Evolutionary conservation across 2,797 vertebrate genomes (phyloP).

Genomic region (Acropternis orthonyx): DNA sequence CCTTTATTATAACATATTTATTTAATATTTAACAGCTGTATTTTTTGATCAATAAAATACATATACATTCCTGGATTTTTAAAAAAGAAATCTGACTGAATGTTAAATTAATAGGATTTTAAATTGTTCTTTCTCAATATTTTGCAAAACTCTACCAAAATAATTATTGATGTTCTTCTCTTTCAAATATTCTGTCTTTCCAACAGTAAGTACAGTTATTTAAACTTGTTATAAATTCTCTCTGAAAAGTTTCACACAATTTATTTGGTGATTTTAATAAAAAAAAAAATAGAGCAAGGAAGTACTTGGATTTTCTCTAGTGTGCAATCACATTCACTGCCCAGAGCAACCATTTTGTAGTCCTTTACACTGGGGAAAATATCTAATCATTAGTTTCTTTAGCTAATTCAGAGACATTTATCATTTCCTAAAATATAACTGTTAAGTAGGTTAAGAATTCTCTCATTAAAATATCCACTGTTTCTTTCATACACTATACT

Average conservation of each 20-base stretch:
- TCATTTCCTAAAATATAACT: neutral
- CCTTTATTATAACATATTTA: neutral
- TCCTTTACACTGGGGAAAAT: conserved; percentile 28
- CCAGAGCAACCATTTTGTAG: conserved; percentile 42
- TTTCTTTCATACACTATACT: neutral
- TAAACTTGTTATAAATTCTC: neutral
- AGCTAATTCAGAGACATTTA: conserved; percentile 21
- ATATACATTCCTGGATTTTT: neutral
- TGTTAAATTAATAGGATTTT: neutral
- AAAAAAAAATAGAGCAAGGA: neutral
- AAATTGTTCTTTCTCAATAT: neutral
- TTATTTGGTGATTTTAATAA: neutral
- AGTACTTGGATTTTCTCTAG: neutral
- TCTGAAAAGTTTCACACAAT: neutral
- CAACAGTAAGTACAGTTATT: neutral
- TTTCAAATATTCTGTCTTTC: neutral
- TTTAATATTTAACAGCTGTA: neutral
- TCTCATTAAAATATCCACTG: neutral
- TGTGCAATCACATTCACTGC: conserved; percentile 9
- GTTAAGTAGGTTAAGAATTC: conserved; percentile 7
- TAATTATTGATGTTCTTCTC: neutral
- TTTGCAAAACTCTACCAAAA: neutral
- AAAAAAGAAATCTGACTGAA: neutral
- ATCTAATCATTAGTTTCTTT: conserved; percentile 25
- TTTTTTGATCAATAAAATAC: neutral